phyloP scores from a whole-genome alignment of 1,140 invertebrate species.

The Zaprionus taronus region DNA sequence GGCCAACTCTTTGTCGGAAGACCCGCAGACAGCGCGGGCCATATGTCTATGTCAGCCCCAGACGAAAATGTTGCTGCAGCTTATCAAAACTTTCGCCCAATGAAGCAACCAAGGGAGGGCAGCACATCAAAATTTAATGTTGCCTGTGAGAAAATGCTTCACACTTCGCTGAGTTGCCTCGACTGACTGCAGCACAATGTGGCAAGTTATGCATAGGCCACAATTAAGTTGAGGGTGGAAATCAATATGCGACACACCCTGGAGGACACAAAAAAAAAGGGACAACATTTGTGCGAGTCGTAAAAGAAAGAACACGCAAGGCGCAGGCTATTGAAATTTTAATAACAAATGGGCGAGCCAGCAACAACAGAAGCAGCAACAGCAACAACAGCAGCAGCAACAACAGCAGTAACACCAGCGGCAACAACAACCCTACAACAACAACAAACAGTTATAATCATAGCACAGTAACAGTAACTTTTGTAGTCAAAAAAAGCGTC shows the following conservation, averaged over 20 bases:
- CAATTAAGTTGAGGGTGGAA: slow-evolving; percentile 29
- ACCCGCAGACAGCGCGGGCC: slow-evolving; percentile 17
- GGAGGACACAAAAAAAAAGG: neutral
- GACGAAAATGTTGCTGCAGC: neutral
- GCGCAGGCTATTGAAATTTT: slow-evolving; percentile 33
- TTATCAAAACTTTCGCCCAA: slow-evolving; percentile 37
- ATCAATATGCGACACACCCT: slow-evolving; percentile 40
- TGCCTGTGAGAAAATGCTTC: slow-evolving; percentile 5
- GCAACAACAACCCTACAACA: neutral
- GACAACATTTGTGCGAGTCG: slow-evolving; percentile 18
- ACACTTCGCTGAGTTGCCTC: slow-evolving; percentile 14
- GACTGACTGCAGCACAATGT: neutral
- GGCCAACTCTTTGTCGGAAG: slow-evolving; percentile 4
- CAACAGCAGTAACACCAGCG: neutral
- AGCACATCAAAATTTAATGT: slow-evolving; percentile 26
- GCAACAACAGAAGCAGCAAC: neutral
- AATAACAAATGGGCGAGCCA: slow-evolving; percentile 8
- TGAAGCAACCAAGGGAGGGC: slow-evolving; percentile 1
- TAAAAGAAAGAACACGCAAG: slow-evolving; percentile 35
- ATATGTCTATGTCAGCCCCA: slow-evolving; percentile 27
- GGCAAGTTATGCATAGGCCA: slow-evolving; percentile 28
- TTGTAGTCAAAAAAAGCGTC: neutral
- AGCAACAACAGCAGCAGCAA: neutral
- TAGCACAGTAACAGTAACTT: neutral
- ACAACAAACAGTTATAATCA: neutral